These are phyloP conservation scores for Blera fallax DNA, from an alignment of 2,888 invertebrate genomes.

Conservation along the genomic window DNA sequence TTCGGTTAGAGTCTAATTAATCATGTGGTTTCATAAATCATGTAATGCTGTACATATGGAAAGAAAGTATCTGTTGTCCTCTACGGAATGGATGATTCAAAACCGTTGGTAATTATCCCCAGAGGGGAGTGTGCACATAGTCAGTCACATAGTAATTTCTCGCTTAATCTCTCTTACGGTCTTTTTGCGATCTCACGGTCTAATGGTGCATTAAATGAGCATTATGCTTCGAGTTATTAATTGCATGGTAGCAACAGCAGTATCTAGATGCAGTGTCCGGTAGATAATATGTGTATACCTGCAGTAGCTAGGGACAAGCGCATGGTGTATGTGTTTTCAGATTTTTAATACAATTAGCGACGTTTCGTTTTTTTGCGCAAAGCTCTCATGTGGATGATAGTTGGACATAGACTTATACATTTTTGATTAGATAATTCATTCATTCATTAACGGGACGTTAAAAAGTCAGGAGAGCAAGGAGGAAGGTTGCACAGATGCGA, in stretches of 20 bases:
- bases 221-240: conserved; percentile 52
- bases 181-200: conserved; percentile 31
- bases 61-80: neutral
- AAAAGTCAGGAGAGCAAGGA: neutral
- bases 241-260: conserved; percentile 34
- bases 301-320: neutral
- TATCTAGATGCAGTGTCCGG: neutral
- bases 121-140: neutral
- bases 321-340: neutral
- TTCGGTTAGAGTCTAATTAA: conserved; percentile 28
- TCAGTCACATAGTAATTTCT: neutral
- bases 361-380: neutral
- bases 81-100: neutral
- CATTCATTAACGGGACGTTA: neutral
- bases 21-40: conserved; percentile 49
- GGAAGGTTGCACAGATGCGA: neutral
- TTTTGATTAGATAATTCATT: conserved; percentile 3
- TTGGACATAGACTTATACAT: conserved; percentile 8
- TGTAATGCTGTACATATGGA: neutral
- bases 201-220: conserved; percentile 60
- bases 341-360: neutral
- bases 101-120: conserved; percentile 1
- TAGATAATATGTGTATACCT: neutral
- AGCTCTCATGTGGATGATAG: neutral
- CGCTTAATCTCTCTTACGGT: neutral